Conservation (phyloP, 2,888 invertebrate species). For the Trissonchulus latispiculum region DNA sequence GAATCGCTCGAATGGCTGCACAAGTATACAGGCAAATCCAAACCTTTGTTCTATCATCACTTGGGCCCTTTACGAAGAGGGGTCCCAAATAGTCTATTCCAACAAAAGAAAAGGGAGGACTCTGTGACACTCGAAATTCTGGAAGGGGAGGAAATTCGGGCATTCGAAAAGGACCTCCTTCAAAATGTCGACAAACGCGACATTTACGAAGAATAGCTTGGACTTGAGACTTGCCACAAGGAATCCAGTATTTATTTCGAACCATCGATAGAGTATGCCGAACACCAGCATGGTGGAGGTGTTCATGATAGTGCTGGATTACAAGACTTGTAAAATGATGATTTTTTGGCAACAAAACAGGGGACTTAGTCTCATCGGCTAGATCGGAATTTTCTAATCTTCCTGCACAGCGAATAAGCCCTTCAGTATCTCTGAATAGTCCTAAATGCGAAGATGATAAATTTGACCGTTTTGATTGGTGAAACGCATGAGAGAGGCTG, state of each 20-base stretch:
- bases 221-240: not conserved
- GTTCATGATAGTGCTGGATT: not conserved
- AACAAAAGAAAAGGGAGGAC: not conserved
- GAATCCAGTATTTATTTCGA: not conserved
- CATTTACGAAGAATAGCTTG: not conserved
- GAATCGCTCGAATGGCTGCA: constrained; percentile 13
- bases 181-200: not conserved
- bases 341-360: not conserved
- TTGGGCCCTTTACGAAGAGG: not conserved
- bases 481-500: not conserved
- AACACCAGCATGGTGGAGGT: not conserved
- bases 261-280: not conserved
- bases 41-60: not conserved
- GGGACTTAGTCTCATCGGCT: not conserved
- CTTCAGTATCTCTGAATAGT: not conserved
- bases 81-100: constrained; percentile 9
- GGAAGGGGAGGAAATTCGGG: not conserved
- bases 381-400: not conserved
- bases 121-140: not conserved
- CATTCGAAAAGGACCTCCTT: not conserved
- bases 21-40: constrained; percentile 21
- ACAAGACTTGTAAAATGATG: not conserved
- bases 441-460: not conserved
- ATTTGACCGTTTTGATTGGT: not conserved
- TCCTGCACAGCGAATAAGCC: not conserved